Base-by-base conservation (phyloP, 2,113 vertebrate species). In the Callorhinus ursinus region DNA sequence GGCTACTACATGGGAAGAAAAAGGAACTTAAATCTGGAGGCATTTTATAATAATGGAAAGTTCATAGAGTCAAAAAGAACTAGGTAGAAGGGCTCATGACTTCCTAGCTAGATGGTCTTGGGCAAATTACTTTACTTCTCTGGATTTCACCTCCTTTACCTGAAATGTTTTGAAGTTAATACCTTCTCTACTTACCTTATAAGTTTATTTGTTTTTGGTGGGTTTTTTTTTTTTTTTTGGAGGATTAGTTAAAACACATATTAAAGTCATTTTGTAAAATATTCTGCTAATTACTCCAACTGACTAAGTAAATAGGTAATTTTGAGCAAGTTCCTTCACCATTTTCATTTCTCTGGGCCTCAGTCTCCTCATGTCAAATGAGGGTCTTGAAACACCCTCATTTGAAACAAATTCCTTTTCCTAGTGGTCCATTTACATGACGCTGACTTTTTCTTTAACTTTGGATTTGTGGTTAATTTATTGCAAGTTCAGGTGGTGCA, bases 361-460 rank as follows among this genome's bases (percentile, higher is more conserved):
- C 53, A 4, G 39, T 74, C 93, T 83, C 24, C 46, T 85, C 49
- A n/a, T 22, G 42, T 24, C 33, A 94, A 96, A 95, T 39, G 7
- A 93, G 4, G 51, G 19, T 21, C 28, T 22, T 92, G 26, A 96
- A 92, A 90, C 19, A 24, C 63, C 4, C 8, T 84, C 24, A 26
- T 67, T 83, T 86, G 36, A 87, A 96, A 88, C 55, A 82, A 33
- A 79, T 61, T 67, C 12, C 22, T 63, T 96, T 85, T 92, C 92
- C 63, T 88, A 71, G 21, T 86, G n/a, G 18, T 65, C 15, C 84
- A 33, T 49, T 77, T 67, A 31, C 1, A 11, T 7, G 21, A 88
- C 90, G 65, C 59, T 69, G 49, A 90, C 42, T 76, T 85, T 90
- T 93, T 92, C 87, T 79, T 94, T 92, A 88, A 77, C 46, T 92